These are phyloP conservation scores for Lomographa bimaculata DNA, from an alignment of 2,888 invertebrate species.

Conservation along the genomic window DNA sequence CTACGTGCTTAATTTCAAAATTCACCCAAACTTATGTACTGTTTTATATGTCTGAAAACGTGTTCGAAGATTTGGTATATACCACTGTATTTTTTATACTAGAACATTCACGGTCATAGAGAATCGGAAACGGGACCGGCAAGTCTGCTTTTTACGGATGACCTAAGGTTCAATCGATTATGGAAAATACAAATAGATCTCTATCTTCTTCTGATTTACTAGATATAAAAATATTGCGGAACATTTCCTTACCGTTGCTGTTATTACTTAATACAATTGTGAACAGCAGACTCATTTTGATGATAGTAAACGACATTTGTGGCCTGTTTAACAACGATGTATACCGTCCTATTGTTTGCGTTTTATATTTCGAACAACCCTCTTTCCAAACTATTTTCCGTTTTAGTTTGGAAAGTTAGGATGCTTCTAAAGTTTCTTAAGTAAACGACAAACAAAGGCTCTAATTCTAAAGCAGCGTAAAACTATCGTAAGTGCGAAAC, in stretches of 20 bases:
- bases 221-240: neutral
- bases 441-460: constrained; percentile 7
- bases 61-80: constrained; percentile 32
- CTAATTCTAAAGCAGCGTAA: constrained; percentile 8
- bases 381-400: too few species aligned
- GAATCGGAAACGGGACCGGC: constrained; percentile 31
- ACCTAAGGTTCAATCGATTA: constrained; percentile 30
- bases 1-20: too few species aligned
- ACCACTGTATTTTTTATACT: constrained; percentile 34
- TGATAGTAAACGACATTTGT: too few species aligned
- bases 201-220: constrained; percentile 2
- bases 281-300: too few species aligned
- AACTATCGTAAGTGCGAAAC: constrained; percentile 13
- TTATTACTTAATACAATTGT: too few species aligned
- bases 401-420: too few species aligned
- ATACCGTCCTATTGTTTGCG: too few species aligned
- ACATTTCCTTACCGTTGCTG: too few species aligned
- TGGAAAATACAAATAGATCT: constrained; percentile 10
- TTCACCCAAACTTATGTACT: too few species aligned
- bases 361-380: too few species aligned
- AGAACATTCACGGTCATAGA: constrained; percentile 37
- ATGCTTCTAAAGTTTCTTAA: too few species aligned
- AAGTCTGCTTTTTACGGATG: constrained; percentile 27
- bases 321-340: too few species aligned
- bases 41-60: constrained; percentile 7